phyloP scores from a whole-genome alignment of 2,797 vertebrate species.

The Lophotriccus pileatus region DNA sequence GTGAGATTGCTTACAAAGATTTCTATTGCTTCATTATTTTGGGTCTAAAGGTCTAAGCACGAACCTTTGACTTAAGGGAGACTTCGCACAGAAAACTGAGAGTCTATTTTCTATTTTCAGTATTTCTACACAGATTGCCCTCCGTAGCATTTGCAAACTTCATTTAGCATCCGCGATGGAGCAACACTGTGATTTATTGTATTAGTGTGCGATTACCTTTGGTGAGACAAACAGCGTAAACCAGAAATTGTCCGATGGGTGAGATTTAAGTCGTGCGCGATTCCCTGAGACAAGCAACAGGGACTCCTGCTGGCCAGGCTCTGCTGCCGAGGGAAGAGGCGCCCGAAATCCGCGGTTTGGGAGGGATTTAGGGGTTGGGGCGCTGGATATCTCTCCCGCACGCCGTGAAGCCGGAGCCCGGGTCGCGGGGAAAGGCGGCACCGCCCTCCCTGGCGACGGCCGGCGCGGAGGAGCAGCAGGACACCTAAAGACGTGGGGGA shows the following conservation, averaged over 20 bases:
- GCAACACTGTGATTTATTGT: background rate
- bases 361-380: background rate
- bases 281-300: conserved; percentile 52
- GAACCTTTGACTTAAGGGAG: background rate
- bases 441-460: rapidly evolving
- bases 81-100: background rate
- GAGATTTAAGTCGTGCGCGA: background rate
- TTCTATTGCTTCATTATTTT: background rate
- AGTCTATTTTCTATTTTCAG: background rate
- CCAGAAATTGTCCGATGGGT: background rate
- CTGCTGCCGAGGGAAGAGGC: background rate
- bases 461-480: rapidly evolving
- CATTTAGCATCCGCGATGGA: background rate
- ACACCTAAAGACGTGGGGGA: rapidly evolving
- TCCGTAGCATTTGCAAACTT: background rate
- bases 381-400: rapidly evolving
- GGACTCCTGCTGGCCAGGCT: conserved; percentile 57
- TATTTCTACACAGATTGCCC: background rate
- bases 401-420: rapidly evolving
- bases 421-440: rapidly evolving
- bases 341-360: rapidly evolving
- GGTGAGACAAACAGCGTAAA: background rate
- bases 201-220: background rate
- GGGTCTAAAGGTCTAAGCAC: background rate
- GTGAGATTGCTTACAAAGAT: background rate